These are phyloP conservation scores for Mixornis gularis DNA, from an alignment of 2,113 vertebrate species.

Conservation along the genomic window DNA sequence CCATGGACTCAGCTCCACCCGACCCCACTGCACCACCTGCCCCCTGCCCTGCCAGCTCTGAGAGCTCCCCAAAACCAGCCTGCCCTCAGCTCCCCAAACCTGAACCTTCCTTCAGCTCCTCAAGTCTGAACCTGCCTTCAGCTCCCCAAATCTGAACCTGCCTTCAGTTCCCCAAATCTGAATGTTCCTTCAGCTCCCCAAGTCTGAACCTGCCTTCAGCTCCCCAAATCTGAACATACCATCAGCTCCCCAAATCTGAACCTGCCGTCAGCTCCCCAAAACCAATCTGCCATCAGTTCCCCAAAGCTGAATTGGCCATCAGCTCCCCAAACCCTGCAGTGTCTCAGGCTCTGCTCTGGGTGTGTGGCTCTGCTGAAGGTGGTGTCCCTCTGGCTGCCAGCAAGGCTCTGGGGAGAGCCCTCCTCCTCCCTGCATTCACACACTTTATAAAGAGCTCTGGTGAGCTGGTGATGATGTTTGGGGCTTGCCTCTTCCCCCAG, in stretches of 20 bases:
- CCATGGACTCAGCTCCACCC: fast-evolving
- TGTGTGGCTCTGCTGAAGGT: background rate
- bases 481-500: background rate
- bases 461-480: background rate
- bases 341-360: background rate
- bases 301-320: background rate
- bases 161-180: background rate
- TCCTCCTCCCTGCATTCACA: background rate
- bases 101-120: background rate
- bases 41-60: fast-evolving
- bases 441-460: background rate
- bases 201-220: background rate
- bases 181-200: background rate
- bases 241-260: fast-evolving
- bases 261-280: background rate
- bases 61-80: background rate
- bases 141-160: background rate
- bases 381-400: background rate
- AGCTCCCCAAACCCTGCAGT: background rate
- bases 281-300: background rate
- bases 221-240: background rate
- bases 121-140: background rate
- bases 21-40: fast-evolving
- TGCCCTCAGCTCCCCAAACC: background rate
- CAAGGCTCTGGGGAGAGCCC: background rate